Conservation (phyloP, 2,797 vertebrate genomes). For the Poeciliopsis presidionis region DNA sequence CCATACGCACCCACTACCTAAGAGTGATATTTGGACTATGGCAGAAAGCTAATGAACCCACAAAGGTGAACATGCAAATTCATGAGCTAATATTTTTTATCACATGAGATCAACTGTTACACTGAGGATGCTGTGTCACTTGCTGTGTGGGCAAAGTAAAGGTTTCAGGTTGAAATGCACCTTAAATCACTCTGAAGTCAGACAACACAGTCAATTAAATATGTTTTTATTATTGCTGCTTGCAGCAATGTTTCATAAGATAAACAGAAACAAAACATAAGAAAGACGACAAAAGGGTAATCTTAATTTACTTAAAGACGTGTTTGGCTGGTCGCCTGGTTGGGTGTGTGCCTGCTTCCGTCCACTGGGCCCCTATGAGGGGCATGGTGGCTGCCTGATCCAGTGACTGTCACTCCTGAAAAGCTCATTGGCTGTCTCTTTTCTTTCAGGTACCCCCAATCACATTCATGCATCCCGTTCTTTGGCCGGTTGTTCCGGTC, state of each 20-base stretch:
- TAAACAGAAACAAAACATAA: conserved; percentile 81
- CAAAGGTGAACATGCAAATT: not conserved
- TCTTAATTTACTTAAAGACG: conserved; percentile 85
- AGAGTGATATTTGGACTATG: not conserved
- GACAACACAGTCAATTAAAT: conserved; percentile 88
- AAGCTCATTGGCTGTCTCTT: conserved; percentile 31
- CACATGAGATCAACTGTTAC: not conserved
- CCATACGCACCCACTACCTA: not conserved
- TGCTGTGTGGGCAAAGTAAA: not conserved
- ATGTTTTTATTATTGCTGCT: conserved; percentile 90
- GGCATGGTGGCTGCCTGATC: conserved; percentile 41
- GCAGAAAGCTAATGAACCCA: not conserved
- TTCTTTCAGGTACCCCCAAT: conserved; percentile 16
- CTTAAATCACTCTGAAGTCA: conserved; percentile 71
- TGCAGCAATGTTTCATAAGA: conserved; percentile 89
- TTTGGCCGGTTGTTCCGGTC: conserved; percentile 9
- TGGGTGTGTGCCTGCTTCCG: conserved; percentile 30
- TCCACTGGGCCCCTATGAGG: conserved; percentile 17
- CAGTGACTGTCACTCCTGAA: conserved; percentile 53
- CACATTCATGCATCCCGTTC: conserved; percentile 17
- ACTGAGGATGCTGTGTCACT: not conserved
- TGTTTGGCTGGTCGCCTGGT: conserved; percentile 50
- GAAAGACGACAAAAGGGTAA: conserved; percentile 79
- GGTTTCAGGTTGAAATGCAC: not conserved
- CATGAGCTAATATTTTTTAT: not conserved